These are phyloP conservation scores for Varanus komodoensis DNA, from an alignment of 2,113 vertebrate genomes.

Conservation along the genomic window DNA sequence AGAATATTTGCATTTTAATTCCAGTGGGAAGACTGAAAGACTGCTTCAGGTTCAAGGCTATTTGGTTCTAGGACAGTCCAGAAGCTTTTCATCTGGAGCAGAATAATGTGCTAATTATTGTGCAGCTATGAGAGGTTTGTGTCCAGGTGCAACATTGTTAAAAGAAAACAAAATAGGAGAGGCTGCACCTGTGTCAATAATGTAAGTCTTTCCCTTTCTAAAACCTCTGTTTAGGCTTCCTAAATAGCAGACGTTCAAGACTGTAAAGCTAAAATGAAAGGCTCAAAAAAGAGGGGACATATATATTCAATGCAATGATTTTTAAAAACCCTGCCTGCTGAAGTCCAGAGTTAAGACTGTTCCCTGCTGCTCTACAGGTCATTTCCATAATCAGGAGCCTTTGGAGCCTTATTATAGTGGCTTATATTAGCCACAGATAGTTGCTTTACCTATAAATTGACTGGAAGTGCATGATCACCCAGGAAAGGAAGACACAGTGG, in stretches of 20 bases:
- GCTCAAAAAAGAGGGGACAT: not conserved
- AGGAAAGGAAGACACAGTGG: no score
- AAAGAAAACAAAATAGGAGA: not conserved
- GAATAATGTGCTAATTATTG: not conserved
- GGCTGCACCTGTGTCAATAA: not conserved
- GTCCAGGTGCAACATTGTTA: not conserved
- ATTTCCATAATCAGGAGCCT: no score
- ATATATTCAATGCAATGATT: no score
- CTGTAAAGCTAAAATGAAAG: not conserved
- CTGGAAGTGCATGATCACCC: no score
- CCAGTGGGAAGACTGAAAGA: not conserved
- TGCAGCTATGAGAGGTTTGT: not conserved
- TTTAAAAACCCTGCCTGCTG: no score
- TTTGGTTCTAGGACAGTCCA: not conserved
- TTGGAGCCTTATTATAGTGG: no score
- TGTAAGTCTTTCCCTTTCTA: not conserved
- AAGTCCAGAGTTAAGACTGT: no score
- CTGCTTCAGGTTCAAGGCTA: not conserved
- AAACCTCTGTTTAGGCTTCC: not conserved
- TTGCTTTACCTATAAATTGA: no score
- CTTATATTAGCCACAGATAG: no score
- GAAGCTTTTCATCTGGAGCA: not conserved
- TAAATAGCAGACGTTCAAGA: not conserved
- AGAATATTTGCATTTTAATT: not conserved
- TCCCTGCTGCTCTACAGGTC: no score